Percentiles rank a stretch among this genome's conserved stretches.
Evolutionary conservation across 2,888 invertebrate genomes (phyloP).

Genomic region (Tipula lateralis): DNA sequence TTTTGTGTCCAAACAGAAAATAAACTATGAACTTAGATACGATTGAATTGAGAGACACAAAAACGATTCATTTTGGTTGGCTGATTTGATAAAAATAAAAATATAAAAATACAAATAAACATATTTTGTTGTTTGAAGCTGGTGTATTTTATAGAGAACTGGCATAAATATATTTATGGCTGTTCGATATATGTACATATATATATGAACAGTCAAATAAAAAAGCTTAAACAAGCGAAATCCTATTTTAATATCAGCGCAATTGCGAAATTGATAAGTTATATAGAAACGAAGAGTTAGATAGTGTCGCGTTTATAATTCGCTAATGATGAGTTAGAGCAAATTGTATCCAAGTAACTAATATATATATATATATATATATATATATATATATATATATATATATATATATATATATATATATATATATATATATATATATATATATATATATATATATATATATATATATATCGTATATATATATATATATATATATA

Average conservation of each 20-base stretch:
- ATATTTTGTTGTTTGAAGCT: background rate
- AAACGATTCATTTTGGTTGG: constrained; percentile 24
- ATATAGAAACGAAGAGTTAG: no score
- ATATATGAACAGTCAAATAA: background rate
- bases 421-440: no score
- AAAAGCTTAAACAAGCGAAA: background rate
- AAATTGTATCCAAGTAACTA: no score
- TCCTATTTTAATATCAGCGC: background rate
- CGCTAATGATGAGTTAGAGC: no score
- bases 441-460: no score
- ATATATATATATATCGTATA: no score
- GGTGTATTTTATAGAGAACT: background rate
- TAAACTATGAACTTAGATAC: constrained; percentile 19
- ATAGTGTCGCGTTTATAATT: no score
- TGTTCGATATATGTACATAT: background rate
- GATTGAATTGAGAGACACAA: constrained; percentile 15
- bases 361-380: no score
- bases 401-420: no score
- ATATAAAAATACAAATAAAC: background rate
- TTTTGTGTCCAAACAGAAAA: constrained; percentile 24
- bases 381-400: no score
- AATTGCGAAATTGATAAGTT: constrained; percentile 1
- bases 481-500: no score
- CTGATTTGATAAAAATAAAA: background rate
- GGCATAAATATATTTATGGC: background rate